Evolutionary conservation across 2,797 vertebrate species (phyloP).

Genomic region (Aldrovandia affinis): DNA sequence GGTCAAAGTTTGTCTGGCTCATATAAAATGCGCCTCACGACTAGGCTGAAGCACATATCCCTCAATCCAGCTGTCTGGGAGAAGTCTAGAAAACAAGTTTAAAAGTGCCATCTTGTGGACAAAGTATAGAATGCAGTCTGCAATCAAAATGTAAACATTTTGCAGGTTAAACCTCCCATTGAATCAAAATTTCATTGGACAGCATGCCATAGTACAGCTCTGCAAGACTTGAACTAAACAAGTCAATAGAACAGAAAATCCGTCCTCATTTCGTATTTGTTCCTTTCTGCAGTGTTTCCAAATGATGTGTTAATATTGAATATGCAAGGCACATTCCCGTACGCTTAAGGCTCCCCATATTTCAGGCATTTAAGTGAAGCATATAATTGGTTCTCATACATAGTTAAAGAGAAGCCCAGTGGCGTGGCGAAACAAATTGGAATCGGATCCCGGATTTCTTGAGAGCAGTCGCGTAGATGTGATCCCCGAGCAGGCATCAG

Average conservation of each 20-base stretch:
- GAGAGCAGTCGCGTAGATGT: constrained; percentile 1
- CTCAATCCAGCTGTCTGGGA: neutral
- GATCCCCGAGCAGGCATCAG: neutral
- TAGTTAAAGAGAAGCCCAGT: neutral
- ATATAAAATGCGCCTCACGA: constrained; percentile 2
- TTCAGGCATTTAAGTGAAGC: neutral
- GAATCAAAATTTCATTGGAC: neutral
- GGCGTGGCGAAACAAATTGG: neutral
- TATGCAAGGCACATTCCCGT: neutral
- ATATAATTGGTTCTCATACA: neutral
- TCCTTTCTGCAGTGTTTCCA: neutral
- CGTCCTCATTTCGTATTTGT: neutral
- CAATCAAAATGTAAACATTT: neutral
- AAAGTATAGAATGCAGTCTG: constrained; percentile 1
- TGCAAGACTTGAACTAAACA: neutral
- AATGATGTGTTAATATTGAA: neutral
- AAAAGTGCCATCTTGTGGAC: constrained; percentile 23
- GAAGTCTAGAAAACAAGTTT: constrained; percentile 3
- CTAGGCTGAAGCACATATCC: neutral
- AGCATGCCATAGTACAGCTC: neutral
- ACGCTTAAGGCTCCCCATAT: neutral
- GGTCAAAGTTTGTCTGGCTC: neutral
- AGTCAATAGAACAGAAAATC: neutral
- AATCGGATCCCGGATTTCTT: neutral
- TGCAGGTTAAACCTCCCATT: neutral